A percentile compares a stretch with the other conserved stretches of the same genome.
Evolutionary conservation across 2,888 invertebrate species (phyloP).

Genomic region (Synergus itoensis): DNA sequence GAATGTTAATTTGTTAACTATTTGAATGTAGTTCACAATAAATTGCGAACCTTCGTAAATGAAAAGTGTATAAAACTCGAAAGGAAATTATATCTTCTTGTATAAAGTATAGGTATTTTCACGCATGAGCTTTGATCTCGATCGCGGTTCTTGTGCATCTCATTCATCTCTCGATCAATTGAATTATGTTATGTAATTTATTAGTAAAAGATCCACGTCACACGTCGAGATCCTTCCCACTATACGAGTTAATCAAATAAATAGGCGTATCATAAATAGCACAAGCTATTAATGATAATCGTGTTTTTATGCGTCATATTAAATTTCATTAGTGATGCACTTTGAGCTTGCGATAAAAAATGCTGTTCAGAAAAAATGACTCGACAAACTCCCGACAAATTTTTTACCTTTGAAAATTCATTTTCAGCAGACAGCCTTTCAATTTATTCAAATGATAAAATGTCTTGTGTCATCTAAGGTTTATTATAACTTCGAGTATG

Average conservation of each 20-base stretch:
- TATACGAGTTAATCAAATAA: neutral
- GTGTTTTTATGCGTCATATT: neutral
- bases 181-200: slow-evolving; percentile 1
- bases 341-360: neutral
- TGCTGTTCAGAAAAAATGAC: neutral
- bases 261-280: neutral
- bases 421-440: neutral
- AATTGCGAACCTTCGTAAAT: neutral
- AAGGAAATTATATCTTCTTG: neutral
- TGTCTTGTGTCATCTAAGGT: neutral
- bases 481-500: neutral
- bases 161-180: slow-evolving; percentile 12
- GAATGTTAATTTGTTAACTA: neutral
- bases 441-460: neutral
- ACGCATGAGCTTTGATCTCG: neutral
- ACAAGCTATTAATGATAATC: neutral
- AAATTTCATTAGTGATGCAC: neutral
- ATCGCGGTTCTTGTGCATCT: neutral
- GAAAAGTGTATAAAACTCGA: neutral
- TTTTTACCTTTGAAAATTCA: neutral
- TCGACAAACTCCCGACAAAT: neutral
- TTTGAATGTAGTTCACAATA: neutral
- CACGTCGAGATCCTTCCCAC: neutral
- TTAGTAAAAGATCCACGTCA: neutral
- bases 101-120: neutral